phyloP scores from a whole-genome alignment of 2,797 vertebrate genomes.

The Crax fasciolata region DNA sequence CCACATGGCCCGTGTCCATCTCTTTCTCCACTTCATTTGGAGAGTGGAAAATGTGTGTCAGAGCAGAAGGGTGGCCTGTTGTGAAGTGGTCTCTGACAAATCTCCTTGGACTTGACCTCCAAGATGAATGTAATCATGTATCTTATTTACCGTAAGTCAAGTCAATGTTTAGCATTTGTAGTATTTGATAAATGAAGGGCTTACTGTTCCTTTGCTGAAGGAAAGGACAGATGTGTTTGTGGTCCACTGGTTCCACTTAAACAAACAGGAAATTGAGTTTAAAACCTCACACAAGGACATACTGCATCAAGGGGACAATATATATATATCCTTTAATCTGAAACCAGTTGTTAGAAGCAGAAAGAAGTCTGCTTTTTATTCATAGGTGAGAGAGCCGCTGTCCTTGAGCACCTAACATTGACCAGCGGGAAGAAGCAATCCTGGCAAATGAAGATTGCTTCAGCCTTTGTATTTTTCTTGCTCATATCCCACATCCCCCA shows the following conservation, averaged over 20 bases:
- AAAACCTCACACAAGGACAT: not conserved
- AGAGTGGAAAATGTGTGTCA: not conserved
- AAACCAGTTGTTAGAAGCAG: slow-evolving; percentile 36
- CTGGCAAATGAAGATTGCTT: not conserved
- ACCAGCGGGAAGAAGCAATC: not conserved
- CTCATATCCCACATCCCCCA: not conserved
- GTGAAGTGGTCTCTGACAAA: not conserved
- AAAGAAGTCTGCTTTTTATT: not conserved
- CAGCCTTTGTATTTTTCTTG: not conserved
- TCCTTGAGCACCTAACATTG: not conserved
- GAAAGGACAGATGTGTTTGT: slow-evolving; percentile 29
- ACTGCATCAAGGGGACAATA: not conserved
- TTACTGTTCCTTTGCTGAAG: slow-evolving; percentile 34
- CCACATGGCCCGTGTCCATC: not conserved
- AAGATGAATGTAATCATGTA: slow-evolving; percentile 7
- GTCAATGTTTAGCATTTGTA: slow-evolving; percentile 43
- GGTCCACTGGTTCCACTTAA: slow-evolving; percentile 33
- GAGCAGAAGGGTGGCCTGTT: not conserved
- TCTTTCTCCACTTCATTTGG: not conserved
- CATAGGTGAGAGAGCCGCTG: not conserved
- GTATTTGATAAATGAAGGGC: slow-evolving; percentile 64
- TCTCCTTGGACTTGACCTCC: slow-evolving; percentile 31
- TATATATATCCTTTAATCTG: slow-evolving; percentile 6
- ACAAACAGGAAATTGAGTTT: slow-evolving; percentile 37
- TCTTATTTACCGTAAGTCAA: slow-evolving; percentile 53